phyloP scores from a whole-genome alignment of 2,113 vertebrate genomes.

The Cyanocitta stelleri region DNA sequence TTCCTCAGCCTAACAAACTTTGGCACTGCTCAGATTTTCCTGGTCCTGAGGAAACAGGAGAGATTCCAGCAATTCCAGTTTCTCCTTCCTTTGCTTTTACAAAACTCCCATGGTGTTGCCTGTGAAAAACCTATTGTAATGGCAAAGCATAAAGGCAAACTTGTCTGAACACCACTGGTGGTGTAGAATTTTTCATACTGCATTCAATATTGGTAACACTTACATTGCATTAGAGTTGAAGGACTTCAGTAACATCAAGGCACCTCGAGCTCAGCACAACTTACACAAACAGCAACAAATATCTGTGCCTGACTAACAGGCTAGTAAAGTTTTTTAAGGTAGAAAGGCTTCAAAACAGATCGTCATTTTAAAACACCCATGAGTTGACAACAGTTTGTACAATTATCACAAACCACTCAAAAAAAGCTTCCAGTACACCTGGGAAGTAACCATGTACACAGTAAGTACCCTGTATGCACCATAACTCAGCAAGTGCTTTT shows the following conservation, averaged over 20 bases:
- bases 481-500: slow-evolving; percentile 42
- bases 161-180: neutral
- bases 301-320: neutral
- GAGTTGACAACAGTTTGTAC: neutral
- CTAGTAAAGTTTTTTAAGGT: neutral
- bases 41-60: neutral
- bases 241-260: neutral
- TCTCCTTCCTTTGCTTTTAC: neutral
- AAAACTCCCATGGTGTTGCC: neutral
- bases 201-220: neutral
- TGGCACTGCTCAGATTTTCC: slow-evolving; percentile 16
- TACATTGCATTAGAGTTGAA: neutral
- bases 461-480: neutral
- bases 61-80: neutral
- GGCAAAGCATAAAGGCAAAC: neutral
- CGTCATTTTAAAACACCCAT: neutral
- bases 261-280: neutral
- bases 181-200: neutral
- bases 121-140: neutral
- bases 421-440: neutral
- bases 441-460: neutral
- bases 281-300: neutral
- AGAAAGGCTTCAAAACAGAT: slow-evolving; percentile 7
- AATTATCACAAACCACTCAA: neutral
- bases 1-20: slow-evolving; percentile 8